A percentile compares a stretch with the other conserved stretches of the same genome.
These are phyloP conservation scores for Drosophila suzukii DNA, from an alignment of 1,140 invertebrate species.

Conservation along the genomic window DNA sequence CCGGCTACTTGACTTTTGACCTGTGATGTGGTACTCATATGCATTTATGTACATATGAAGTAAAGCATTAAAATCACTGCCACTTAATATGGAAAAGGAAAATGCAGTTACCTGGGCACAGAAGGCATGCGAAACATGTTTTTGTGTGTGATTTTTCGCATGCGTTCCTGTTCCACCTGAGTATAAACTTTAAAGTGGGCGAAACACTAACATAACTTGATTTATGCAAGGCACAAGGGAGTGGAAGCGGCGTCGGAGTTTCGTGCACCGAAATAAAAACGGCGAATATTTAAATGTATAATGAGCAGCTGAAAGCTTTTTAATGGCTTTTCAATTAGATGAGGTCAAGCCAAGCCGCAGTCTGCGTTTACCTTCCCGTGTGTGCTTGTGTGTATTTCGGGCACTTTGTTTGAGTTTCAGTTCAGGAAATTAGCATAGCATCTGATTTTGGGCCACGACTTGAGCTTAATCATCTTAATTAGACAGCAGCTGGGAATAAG, in stretches of 20 bases:
- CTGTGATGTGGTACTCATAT: conserved; percentile 11
- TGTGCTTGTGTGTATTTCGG: conserved; percentile 1
- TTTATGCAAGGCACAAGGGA: conserved; percentile 1
- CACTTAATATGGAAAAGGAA: conserved; percentile 33
- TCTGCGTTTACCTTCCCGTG: conserved; percentile 2
- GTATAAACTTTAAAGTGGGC: conserved; percentile 48
- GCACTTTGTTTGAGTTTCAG: conserved; percentile 6
- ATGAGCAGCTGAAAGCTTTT: conserved; percentile 82
- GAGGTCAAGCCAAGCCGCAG: conserved; percentile 55
- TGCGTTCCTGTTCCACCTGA: conserved; percentile 12
- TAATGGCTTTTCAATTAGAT: conserved; percentile 82
- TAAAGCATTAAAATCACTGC: conserved; percentile 20
- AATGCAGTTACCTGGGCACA: conserved; percentile 47
- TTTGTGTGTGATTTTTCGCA: conserved; percentile 8
- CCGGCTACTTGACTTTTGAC: conserved; percentile 8
- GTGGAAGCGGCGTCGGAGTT: not conserved
- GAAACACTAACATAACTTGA: conserved; percentile 38
- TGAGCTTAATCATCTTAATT: conserved; percentile 29
- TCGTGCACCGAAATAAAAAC: conserved; percentile 59
- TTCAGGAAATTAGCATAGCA: conserved; percentile 35
- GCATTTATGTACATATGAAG: conserved; percentile 41
- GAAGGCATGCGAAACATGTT: conserved; percentile 49
- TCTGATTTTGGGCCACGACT: conserved; percentile 28
- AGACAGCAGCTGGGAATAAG: conserved; percentile 10
- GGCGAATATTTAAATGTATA: conserved; percentile 81